phyloP scores from a whole-genome alignment of 1,140 invertebrate species.

The Leptinotarsa undecemlineata region DNA sequence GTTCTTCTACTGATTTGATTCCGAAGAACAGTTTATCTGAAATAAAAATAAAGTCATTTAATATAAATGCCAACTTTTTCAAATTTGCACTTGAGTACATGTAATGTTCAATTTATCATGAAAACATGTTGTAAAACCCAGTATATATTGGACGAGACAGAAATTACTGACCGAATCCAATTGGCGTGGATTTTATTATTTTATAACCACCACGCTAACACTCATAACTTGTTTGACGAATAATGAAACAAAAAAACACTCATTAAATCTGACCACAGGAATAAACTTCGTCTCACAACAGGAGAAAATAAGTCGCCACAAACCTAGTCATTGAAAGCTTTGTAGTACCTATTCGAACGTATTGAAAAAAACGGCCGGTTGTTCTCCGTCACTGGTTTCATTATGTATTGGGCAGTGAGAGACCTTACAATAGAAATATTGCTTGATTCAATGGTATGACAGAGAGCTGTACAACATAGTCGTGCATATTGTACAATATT shows the following conservation, averaged over 20 bases:
- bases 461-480: constrained; percentile 31
- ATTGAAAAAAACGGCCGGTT: neutral
- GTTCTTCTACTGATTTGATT: too few relatives aligned
- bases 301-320: neutral
- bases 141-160: neutral
- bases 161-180: neutral
- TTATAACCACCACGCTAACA: neutral
- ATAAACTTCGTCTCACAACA: neutral
- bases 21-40: too few relatives aligned
- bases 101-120: too few relatives aligned
- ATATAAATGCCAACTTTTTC: too few relatives aligned
- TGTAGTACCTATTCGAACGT: neutral
- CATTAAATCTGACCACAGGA: constrained; percentile 2
- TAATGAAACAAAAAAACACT: neutral
- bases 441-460: constrained; percentile 33
- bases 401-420: constrained; percentile 2
- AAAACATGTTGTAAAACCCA: too few relatives aligned
- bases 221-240: neutral
- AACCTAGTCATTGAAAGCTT: neutral
- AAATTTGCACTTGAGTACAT: too few relatives aligned
- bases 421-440: constrained; percentile 14
- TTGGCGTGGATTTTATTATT: neutral
- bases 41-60: too few relatives aligned
- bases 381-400: constrained; percentile 7
- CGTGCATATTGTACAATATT: constrained; percentile 36